Conservation (phyloP, 2,113 vertebrate species). For the Lepus timidus region DNA sequence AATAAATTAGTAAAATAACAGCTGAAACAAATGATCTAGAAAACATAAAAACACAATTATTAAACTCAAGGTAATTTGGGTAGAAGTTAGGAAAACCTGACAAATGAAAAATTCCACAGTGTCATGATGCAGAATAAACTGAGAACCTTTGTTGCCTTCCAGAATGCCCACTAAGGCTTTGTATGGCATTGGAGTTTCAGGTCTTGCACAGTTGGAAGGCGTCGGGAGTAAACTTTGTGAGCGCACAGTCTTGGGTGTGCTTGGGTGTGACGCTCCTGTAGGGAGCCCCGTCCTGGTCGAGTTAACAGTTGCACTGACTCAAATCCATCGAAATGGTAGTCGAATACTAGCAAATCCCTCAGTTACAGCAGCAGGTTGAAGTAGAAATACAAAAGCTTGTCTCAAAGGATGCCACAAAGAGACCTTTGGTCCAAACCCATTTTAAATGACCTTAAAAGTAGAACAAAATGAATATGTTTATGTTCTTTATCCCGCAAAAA, state of each 20-base stretch:
- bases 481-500: background rate
- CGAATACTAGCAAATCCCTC: slow-evolving; percentile 8
- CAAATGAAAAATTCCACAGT: background rate
- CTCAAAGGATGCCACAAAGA: background rate
- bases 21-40: background rate
- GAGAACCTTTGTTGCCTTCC: background rate
- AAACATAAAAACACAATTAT: background rate
- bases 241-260: background rate
- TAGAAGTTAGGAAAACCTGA: background rate
- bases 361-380: background rate
- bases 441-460: background rate
- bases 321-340: background rate
- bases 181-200: background rate
- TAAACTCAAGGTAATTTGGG: background rate
- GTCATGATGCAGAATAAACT: background rate
- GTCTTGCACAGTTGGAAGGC: slow-evolving; percentile 11
- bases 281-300: no score
- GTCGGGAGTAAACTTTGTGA: background rate
- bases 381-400: slow-evolving; percentile 4
- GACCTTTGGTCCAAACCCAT: background rate
- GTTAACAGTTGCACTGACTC: no score
- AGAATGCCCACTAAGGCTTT: background rate
- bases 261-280: background rate
- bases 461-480: background rate
- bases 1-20: background rate